Percentiles rank a stretch among this genome's conserved stretches.
Evolutionary conservation across 2,888 invertebrate genomes (phyloP).

Genomic region (Leistus spinibarbis): DNA sequence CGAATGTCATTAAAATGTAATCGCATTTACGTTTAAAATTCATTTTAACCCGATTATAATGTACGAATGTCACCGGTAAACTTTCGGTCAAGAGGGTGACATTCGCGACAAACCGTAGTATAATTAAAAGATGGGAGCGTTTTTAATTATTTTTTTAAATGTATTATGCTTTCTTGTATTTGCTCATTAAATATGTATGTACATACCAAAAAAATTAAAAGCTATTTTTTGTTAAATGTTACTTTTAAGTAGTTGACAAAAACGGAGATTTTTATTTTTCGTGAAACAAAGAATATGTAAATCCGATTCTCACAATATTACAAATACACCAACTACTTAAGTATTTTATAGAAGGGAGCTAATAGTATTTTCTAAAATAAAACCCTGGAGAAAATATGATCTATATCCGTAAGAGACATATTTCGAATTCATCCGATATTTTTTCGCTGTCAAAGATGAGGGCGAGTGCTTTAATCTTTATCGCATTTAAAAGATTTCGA

Average conservation of each 20-base stretch:
- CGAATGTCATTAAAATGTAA: conserved; percentile 36
- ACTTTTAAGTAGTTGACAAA: too few species aligned
- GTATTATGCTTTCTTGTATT: background rate
- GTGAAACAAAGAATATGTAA: too few species aligned
- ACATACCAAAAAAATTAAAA: background rate
- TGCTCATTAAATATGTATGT: background rate
- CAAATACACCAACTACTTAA: too few species aligned
- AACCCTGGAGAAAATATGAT: too few species aligned
- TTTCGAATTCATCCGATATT: background rate
- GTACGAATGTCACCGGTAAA: conserved; percentile 1
- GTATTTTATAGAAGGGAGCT: too few species aligned
- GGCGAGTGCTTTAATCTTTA: background rate
- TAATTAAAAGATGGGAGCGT: conserved; percentile 19
- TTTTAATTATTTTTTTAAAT: background rate
- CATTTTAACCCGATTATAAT: conserved; percentile 27
- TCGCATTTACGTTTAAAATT: conserved; percentile 35
- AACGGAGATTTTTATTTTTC: too few species aligned
- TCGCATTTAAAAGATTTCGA: background rate
- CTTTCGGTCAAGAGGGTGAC: background rate
- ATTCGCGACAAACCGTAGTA: background rate
- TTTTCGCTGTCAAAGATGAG: background rate
- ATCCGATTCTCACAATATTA: too few species aligned
- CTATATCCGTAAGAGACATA: too few species aligned
- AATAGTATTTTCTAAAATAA: too few species aligned
- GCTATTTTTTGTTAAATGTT: background rate